Percentiles rank a stretch among this genome's conserved stretches.
Evolutionary conservation across 2,797 vertebrate species (phyloP).

Genomic region (Hozukius guyotensis): DNA sequence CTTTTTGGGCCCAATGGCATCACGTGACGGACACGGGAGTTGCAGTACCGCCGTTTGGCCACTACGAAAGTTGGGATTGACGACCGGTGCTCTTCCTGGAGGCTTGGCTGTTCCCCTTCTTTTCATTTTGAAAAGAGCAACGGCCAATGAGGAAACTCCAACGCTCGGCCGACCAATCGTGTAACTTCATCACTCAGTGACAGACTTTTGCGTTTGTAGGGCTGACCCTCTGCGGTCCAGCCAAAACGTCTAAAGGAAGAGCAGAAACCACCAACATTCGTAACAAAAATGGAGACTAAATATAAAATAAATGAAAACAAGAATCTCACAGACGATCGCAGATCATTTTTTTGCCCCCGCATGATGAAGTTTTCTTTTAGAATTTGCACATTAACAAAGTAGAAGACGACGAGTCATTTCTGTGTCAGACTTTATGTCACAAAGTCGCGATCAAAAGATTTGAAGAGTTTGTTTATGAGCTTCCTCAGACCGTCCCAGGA

Average conservation of each 20-base stretch:
- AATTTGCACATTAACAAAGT: background rate
- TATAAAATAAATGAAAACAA: background rate
- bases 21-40: no score
- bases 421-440: background rate
- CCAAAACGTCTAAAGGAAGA: no score
- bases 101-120: no score
- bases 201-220: no score
- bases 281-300: background rate
- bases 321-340: background rate
- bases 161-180: rapidly evolving
- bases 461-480: background rate
- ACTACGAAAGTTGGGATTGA: no score
- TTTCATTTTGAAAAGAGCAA: no score
- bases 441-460: background rate
- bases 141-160: no score
- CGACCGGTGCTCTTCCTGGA: no score
- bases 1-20: no score
- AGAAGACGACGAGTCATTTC: background rate
- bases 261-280: background rate
- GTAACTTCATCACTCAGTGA: no score
- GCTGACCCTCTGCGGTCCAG: no score
- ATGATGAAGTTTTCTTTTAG: background rate
- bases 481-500: constrained; percentile 12
- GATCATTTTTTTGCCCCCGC: background rate
- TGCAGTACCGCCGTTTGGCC: no score